Conservation (phyloP, 2,113 vertebrate species). For the Motacilla alba region DNA sequence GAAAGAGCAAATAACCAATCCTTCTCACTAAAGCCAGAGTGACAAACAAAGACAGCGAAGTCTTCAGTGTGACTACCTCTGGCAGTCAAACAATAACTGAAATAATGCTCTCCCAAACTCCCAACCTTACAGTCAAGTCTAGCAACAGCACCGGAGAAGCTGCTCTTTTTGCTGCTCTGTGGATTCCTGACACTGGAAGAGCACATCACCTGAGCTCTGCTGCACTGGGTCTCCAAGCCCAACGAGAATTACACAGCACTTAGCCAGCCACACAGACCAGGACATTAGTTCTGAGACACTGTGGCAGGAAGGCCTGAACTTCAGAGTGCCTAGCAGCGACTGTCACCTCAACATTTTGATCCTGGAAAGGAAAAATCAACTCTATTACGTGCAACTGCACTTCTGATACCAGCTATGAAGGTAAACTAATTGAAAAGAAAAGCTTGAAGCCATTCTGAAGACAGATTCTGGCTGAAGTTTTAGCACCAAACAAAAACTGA, state of each 20-base stretch:
- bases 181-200: neutral
- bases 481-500: neutral
- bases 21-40: neutral
- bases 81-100: neutral
- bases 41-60: neutral
- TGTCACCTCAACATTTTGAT: neutral
- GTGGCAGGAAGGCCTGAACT: neutral
- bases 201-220: neutral
- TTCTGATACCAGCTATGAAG: neutral
- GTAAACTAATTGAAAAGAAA: neutral
- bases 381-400: neutral
- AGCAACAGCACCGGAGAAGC: neutral
- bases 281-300: neutral
- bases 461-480: neutral
- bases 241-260: neutral
- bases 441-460: neutral
- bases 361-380: neutral
- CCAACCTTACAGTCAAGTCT: fast-evolving
- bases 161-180: neutral
- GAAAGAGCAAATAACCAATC: neutral
- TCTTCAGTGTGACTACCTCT: neutral
- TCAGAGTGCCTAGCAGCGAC: neutral
- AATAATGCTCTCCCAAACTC: neutral
- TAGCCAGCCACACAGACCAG: neutral
- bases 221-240: neutral